Evolutionary conservation across 2,888 invertebrate genomes (phyloP), one percentile per base, ranked within the genome.

Genomic region (Aphidius colemani): DNA sequence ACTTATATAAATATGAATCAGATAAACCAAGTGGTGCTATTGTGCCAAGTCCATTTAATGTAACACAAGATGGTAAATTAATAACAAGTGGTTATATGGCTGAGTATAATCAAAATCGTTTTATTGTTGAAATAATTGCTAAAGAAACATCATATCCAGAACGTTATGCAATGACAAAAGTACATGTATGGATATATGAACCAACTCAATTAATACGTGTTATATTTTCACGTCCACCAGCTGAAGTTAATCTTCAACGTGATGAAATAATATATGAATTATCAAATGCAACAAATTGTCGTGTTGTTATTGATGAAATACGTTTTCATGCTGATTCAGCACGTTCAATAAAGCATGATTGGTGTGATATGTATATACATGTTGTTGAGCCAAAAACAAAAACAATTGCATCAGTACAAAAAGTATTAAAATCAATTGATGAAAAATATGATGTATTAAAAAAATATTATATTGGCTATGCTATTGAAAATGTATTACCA

Each of bases 141-240:
- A 90, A 91, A 66, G 95, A 96, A 79, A 84, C 87, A 3, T 91
- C 93, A 3, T 87, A 89, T 10, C 95, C 95, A 0, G 90, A 91
- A 74, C 83, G 94, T 66, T 90, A 90, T 72, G 90, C 93, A 1
- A 87, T 86, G 58, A 86, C 94, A 0, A 89, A 89, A 84, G 90
- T 94, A 66, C 90, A 91, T 78, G 94, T 94, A 80, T 96, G 96
- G 95, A 89, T 96, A 51, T 95, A 94, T 71, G 93, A 94, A 76
- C 90, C 91, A 0, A 89, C 90, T 0, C 91, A 95, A 68, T 85
- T 95, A 58, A 92, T 95, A 65, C 87, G 93, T 65, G 89, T 96
- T 66, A 94, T 95, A 67, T 85, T 96, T 13, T 94, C 94, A 0
- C 88, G 93, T 49, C 90, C 93, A 10, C 92, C 94, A 6, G 87